A percentile compares a stretch with the other conserved stretches of the same genome.
These are phyloP conservation scores for Pseudochromis fuscus DNA, from an alignment of 2,797 vertebrate species.

Conservation along the genomic window DNA sequence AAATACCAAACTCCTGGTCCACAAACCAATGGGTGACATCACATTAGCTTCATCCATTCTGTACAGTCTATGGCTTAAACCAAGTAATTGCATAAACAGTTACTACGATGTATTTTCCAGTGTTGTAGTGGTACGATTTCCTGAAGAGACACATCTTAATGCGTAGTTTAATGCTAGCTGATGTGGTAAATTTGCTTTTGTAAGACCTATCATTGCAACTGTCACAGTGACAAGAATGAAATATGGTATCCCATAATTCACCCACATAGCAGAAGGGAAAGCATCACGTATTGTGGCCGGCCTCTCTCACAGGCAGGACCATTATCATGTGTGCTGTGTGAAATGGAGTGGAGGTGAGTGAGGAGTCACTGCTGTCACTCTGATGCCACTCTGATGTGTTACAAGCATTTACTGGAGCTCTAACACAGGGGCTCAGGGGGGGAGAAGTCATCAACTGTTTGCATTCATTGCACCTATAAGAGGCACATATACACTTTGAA, in stretches of 20 bases:
- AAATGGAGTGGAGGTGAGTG: constrained; percentile 42
- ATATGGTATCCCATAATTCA: constrained; percentile 47
- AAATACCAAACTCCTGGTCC: too few species aligned
- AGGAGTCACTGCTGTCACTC: constrained; percentile 26
- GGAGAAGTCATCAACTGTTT: constrained; percentile 49
- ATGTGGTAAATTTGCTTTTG: constrained; percentile 28
- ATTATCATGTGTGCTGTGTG: constrained; percentile 42
- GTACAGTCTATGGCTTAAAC: background rate
- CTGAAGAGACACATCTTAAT: background rate
- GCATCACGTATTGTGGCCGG: constrained; percentile 10
- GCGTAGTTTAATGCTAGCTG: background rate
- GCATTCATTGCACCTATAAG: constrained; percentile 18
- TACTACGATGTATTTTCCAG: background rate
- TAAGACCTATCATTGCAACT: constrained; percentile 22
- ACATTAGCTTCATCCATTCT: too few species aligned
- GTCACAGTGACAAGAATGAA: constrained; percentile 35
- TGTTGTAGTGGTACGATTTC: background rate
- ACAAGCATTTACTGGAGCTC: constrained; percentile 51
- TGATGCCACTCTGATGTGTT: constrained; percentile 55
- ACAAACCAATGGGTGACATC: too few species aligned
- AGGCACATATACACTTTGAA: constrained; percentile 14
- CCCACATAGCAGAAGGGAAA: constrained; percentile 7
- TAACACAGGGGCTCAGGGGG: constrained; percentile 17
- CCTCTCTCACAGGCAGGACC: constrained; percentile 24
- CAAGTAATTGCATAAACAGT: background rate